Evolutionary conservation across 2,797 vertebrate genomes (phyloP).

Genomic region (Amazona finschi): DNA sequence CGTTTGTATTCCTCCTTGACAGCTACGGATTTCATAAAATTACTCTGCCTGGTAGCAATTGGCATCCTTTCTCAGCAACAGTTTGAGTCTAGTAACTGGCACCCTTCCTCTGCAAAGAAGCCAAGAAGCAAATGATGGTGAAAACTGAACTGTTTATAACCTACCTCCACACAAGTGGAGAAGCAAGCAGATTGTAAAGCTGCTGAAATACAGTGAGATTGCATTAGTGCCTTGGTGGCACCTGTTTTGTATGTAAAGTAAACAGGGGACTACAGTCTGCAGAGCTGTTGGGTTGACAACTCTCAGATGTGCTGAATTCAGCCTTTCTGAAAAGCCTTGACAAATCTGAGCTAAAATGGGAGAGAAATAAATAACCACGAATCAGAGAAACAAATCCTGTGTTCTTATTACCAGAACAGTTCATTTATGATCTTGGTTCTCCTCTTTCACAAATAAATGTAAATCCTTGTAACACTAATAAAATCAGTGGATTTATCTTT

Average conservation of each 20-base stretch:
- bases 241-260: not conserved
- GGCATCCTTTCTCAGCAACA: slow-evolving; percentile 52
- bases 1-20: slow-evolving; percentile 40
- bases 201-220: not conserved
- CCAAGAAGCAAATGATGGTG: slow-evolving; percentile 35
- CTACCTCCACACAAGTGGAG: slow-evolving; percentile 27
- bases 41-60: not conserved
- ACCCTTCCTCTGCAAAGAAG: slow-evolving; percentile 26
- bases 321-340: not conserved
- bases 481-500: not conserved
- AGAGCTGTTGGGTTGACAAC: not conserved
- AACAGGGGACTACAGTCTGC: slow-evolving; percentile 16
- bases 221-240: slow-evolving; percentile 8
- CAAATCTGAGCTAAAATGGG: not conserved
- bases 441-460: not conserved
- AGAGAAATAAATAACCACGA: not conserved
- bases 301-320: slow-evolving; percentile 25
- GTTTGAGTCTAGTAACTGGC: slow-evolving; percentile 52
- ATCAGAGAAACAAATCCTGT: fast-evolving
- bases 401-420: not conserved
- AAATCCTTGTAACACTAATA: not conserved
- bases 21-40: slow-evolving; percentile 40
- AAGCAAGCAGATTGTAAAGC: slow-evolving; percentile 38
- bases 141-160: slow-evolving; percentile 23
- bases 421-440: not conserved